Base-by-base conservation (phyloP, 2,797 vertebrate species). In the Ispidina lecontei region DNA sequence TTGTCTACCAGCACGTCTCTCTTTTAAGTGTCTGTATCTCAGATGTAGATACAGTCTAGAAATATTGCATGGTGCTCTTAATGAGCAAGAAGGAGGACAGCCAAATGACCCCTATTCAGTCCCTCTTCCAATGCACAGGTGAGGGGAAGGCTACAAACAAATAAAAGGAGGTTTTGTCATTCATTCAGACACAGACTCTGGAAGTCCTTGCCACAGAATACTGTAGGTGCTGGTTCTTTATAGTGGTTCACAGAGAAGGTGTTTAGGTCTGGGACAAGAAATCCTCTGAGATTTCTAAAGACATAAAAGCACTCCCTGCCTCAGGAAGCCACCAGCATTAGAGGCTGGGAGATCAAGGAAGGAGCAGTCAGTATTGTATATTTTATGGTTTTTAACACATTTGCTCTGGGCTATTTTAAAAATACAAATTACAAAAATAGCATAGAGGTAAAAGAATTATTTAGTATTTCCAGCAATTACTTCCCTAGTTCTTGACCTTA, bases 81-180 rank as follows among this genome's bases (percentile, higher is more conserved):
- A 3, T 1, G 13, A 85, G 51, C 46, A 47, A 6, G 14, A 28
- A 19, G 12, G 6, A 73, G 46, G 6, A 71, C 44, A 55, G 55
- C 3, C 3, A 0, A 5, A 37, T 2, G 14, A 41, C 9, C 2
- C 1, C 68, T n/a, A 20, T 2, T 64, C 20, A 22, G 11, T 28
- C 4, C 16, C 33, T 49, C 15, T 35, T 22, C 19, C 74, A 51
- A 51, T 4, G 35, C 2, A 2, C 16, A 47, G 41, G 56, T 2
- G 0, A 41, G 0, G 4, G 31, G 15, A 37, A 87, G 41, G 63
- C 23, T 71, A 25, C 1, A 17, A 75, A 26, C 23, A 52, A 62
- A 14, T 9, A 59, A 52, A 41, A 75, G 33, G 10, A 23, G 17
- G 2, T 6, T 84, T 4, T 80, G 31, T 58, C 84, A 74, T 60